Base-by-base conservation (phyloP, 2,888 invertebrate genomes). In the Andrena trimmerana region DNA sequence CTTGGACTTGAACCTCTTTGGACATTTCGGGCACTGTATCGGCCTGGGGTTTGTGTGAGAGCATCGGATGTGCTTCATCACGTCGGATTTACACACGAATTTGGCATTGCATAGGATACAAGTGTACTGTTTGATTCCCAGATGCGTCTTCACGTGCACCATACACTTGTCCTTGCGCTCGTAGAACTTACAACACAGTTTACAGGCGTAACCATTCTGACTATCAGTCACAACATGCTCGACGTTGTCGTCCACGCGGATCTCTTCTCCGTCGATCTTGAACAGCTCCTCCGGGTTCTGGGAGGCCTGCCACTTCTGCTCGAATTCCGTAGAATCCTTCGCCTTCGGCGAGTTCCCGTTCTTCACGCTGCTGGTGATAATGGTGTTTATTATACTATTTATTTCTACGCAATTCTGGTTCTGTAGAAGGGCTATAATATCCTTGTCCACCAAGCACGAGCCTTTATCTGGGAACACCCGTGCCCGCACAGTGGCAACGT, bases 41-140 rank as follows among this genome's bases (percentile, higher is more conserved):
- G 94, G 94, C 50, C 94, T 87, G 2, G 94, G 94, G 88, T 94
- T 94, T 2, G 94, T 94, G 69, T 94, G 94, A 4, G 94, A 94
- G 63, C 94, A 94, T 78, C 94, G 89, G 6, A 94, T 94, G 77
- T 94, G 94, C 67, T 94, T 94, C 93, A 94, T 94, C 3, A 94
- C 94, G 75, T 94, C 94, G 5, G 94, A 94, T 63, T 94, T 94
- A 70, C 94, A 94, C 24, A 94, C 94, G 68, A 94, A 94, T 79
- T 93, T 93, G 0, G 94, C 93, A 59, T 91, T 92, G 48, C 94
- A 94, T 0, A 94, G 79, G n/a, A 92, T 92, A 66, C 94, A 94
- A 2, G 92, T 91, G 67, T 91, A 94, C 57, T 94, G 94, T 63
- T 93, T 94, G 42, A 94, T 94, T 0, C 94, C 94, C 0, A 94